A percentile compares a stretch with the other conserved stretches of the same genome.
These are phyloP conservation scores for Actenoides lindsayi DNA, from an alignment of 2,113 vertebrate genomes.

Conservation along the genomic window DNA sequence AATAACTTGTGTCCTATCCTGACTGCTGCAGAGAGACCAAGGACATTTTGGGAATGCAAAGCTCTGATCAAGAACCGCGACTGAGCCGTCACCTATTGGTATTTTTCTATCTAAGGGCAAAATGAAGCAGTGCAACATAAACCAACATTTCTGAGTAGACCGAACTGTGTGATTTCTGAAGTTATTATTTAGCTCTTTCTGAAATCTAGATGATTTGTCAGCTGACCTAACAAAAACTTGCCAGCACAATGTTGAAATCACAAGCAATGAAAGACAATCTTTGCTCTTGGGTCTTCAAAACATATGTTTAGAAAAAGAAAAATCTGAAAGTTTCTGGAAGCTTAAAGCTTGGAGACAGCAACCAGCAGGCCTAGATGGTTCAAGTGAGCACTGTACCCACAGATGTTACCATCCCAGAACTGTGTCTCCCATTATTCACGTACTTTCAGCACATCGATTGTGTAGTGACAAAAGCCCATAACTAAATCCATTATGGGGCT, in stretches of 20 bases:
- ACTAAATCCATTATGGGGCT: not conserved
- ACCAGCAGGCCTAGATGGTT: not conserved
- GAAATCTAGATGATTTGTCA: not conserved
- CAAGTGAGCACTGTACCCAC: not conserved
- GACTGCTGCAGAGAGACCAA: not conserved
- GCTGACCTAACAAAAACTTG: not conserved
- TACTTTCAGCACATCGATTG: not conserved
- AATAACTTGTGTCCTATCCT: not conserved
- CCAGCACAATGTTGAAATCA: not conserved
- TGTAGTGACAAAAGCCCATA: slow-evolving; percentile 11
- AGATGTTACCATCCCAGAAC: not conserved
- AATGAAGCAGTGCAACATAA: not conserved
- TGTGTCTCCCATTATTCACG: not conserved
- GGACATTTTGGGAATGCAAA: not conserved
- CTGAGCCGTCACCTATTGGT: not conserved
- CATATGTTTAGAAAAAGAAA: not conserved
- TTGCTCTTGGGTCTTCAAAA: not conserved
- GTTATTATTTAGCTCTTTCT: not conserved
- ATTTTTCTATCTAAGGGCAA: not conserved
- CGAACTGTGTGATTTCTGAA: not conserved
- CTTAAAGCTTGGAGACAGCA: not conserved
- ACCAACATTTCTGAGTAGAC: not conserved
- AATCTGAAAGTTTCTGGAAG: not conserved
- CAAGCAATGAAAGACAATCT: not conserved
- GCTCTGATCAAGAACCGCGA: not conserved